phyloP scores from a whole-genome alignment of 2,797 vertebrate species.

The Mastacembelus armatus region DNA sequence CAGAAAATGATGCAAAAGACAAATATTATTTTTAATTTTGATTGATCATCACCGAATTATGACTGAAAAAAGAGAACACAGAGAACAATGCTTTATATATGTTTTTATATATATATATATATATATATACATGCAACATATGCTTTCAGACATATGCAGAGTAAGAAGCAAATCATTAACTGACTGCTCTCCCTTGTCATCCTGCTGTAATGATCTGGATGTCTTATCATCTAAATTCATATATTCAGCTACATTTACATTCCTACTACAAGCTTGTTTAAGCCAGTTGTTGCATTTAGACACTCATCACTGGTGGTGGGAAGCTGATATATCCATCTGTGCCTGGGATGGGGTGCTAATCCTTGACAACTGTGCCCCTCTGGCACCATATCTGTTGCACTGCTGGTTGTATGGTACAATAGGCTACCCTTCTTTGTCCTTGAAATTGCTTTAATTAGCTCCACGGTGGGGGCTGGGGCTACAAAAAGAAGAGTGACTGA shows the following conservation, averaged over 20 bases:
- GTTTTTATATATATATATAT: no score
- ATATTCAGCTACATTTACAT: not conserved
- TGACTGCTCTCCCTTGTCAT: no score
- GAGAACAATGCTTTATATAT: no score
- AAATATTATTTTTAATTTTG: not conserved
- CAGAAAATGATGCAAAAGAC: not conserved
- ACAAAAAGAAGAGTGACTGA: constrained; percentile 62
- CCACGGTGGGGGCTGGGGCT: constrained; percentile 83
- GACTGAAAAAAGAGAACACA: no score
- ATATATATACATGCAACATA: no score
- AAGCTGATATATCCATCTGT: constrained; percentile 72
- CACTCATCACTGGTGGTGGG: constrained; percentile 46
- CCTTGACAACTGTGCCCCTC: constrained; percentile 83
- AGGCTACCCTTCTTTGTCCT: constrained; percentile 88
- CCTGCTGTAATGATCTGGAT: not conserved
- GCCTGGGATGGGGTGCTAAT: constrained; percentile 69
- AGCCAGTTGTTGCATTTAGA: constrained; percentile 34
- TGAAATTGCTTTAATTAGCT: constrained; percentile 97
- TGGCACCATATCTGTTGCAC: constrained; percentile 86
- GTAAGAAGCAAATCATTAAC: constrained; percentile 46
- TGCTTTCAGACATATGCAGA: constrained; percentile 14
- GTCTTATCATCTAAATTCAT: constrained; percentile 1
- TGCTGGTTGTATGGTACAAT: constrained; percentile 81
- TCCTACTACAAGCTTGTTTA: constrained; percentile 19
- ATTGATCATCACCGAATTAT: not conserved